phyloP scores from a whole-genome alignment of 2,113 vertebrate genomes.

The Montifringilla adamsi region DNA sequence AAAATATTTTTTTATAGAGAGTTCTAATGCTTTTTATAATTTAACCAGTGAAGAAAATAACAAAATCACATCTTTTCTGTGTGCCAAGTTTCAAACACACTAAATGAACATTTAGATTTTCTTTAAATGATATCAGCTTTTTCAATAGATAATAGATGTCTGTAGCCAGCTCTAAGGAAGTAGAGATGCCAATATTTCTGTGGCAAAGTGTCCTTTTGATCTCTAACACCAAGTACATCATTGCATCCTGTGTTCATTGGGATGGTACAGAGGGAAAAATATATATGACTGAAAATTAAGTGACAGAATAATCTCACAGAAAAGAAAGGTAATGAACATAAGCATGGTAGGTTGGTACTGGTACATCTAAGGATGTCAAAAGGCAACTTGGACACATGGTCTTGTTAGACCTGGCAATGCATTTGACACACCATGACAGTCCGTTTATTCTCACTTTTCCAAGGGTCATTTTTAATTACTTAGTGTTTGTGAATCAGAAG shows the following conservation, averaged over 20 bases:
- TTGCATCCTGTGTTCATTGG: background rate
- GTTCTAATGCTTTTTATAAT: background rate
- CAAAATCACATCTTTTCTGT: background rate
- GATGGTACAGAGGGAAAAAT: background rate
- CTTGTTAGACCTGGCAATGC: background rate
- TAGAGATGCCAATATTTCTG: background rate
- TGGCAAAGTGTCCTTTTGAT: background rate
- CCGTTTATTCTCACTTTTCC: background rate
- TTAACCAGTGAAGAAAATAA: background rate
- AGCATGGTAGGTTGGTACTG: fast-evolving
- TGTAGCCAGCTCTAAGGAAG: background rate
- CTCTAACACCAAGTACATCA: background rate
- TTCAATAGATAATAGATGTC: background rate
- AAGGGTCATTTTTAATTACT: background rate
- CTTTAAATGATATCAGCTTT: background rate
- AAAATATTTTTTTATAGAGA: background rate
- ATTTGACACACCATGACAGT: background rate
- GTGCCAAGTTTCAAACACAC: background rate
- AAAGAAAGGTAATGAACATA: background rate
- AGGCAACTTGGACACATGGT: fast-evolving
- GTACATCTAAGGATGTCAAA: background rate
- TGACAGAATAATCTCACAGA: background rate
- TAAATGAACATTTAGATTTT: background rate
- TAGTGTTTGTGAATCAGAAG: background rate
- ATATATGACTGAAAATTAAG: background rate